Percentiles rank a stretch among this genome's conserved stretches.
These are phyloP conservation scores for Autographa pulchrina DNA, from an alignment of 2,888 invertebrate species.

Conservation along the genomic window DNA sequence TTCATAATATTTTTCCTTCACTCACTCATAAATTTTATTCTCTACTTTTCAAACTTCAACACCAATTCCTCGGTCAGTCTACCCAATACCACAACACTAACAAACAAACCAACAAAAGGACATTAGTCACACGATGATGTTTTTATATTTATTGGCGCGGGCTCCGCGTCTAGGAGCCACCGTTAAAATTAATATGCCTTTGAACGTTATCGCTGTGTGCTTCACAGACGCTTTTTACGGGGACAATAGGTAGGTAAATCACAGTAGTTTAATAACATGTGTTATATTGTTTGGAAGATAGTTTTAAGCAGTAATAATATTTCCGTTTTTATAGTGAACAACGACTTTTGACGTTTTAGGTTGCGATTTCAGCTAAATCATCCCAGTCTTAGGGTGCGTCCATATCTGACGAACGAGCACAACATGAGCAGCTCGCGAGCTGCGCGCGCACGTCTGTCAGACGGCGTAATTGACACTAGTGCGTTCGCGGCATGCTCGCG, in stretches of 20 bases:
- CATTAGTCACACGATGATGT: conserved; percentile 41
- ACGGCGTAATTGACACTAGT: too few relatives aligned
- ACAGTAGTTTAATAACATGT: background rate
- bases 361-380: too few relatives aligned
- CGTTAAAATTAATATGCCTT: conserved; percentile 67
- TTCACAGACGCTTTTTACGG: conserved; percentile 37
- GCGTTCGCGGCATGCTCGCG: too few relatives aligned
- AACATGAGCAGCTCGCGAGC: too few relatives aligned
- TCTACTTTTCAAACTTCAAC: conserved; percentile 11
- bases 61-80: conserved; percentile 11
- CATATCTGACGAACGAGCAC: too few relatives aligned
- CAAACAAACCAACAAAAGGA: conserved; percentile 35
- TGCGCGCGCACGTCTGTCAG: too few relatives aligned
- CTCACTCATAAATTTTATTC: conserved; percentile 8
- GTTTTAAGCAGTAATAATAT: too few relatives aligned
- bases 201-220: conserved; percentile 60
- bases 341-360: too few relatives aligned
- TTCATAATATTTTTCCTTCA: background rate
- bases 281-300: too few relatives aligned
- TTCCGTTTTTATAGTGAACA: too few relatives aligned
- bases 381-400: too few relatives aligned
- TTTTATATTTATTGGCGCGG: conserved; percentile 43
- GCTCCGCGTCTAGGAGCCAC: conserved; percentile 47
- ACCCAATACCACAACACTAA: conserved; percentile 10
- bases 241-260: background rate